Base-by-base conservation (phyloP, 2,888 invertebrate genomes). In the Mimas tiliae region DNA sequence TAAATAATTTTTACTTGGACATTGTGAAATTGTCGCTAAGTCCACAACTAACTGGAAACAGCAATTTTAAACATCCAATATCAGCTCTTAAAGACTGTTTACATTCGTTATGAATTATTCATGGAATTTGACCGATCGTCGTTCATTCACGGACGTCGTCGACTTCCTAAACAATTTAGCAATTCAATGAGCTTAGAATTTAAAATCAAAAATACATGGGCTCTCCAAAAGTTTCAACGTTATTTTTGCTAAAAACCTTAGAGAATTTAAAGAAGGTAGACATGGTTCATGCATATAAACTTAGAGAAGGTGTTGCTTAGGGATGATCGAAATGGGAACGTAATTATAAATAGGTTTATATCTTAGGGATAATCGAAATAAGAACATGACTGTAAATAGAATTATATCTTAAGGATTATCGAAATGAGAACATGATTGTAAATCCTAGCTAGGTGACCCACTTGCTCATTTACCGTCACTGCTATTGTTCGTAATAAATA, bases 121-220 rank as follows among this genome's bases (percentile, higher is more conserved):
- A 85, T 81, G 33, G 66, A 65, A 68, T 68, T 77, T 83, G 80
- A 83, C 83, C 80, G 81, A 81, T 83, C 78, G 75, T 70, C 70
- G 69, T 74, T 72, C 74, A 74, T 74, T 78, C 75, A 68, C 51
- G 11, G 68, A 66, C 70, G 68, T 70, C 73, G 63, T 68, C 67
- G 75, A 76, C 76, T 76, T 76, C 67, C 70, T 73, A 80, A 77
- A 75, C 75, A 75, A 80, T 81, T 85, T 83, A 81, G 84, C 84
- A 83, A 86, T 83, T 85, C 86, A 83, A 84, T 85, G 80, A 83
- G 79, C 70, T 79, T 64, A 14, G 62, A 75, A 69, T 75, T 79
- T 78, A 72, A 76, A 55, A 38, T 55, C 55, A 38, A 55, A 38
- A 55, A 38, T 14, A 55, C 16, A 38, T 34, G 2, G 16, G 38